A percentile compares a stretch with the other conserved stretches of the same genome.
phyloP scores from a whole-genome alignment of 1,140 invertebrate species.

The Heliconius eleuchia region DNA sequence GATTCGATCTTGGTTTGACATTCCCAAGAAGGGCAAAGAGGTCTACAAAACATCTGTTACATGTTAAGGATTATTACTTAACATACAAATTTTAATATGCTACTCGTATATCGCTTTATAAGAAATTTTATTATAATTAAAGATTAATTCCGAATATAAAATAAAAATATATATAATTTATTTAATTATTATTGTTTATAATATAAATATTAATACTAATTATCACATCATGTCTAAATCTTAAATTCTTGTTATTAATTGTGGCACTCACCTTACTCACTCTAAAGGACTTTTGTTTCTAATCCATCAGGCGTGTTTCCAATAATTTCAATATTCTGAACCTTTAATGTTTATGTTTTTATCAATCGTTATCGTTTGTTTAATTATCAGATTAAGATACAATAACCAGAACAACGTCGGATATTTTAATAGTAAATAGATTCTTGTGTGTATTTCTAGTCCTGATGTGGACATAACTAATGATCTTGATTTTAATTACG shows the following conservation, averaged over 20 bases:
- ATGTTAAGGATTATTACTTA: slow-evolving; percentile 33
- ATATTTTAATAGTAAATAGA: background rate
- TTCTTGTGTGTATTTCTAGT: background rate
- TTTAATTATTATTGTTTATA: no score
- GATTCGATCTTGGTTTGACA: slow-evolving; percentile 51
- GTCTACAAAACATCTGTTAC: slow-evolving; percentile 41
- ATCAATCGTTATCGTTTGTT: background rate
- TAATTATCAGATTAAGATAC: background rate
- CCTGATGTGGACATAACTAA: background rate
- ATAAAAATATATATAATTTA: no score
- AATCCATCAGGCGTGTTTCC: no score
- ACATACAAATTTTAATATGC: background rate
- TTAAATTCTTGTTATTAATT: no score
- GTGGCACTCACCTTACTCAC: no score
- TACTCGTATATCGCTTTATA: background rate
- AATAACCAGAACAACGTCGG: background rate
- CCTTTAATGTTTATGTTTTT: background rate
- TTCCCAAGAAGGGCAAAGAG: slow-evolving; percentile 41
- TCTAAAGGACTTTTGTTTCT: no score
- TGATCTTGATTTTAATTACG: background rate
- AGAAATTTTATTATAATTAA: no score
- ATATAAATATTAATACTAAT: no score
- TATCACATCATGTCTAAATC: no score
- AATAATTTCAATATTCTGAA: background rate
- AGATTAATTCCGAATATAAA: no score